Percentiles rank a stretch among this genome's conserved stretches.
Evolutionary conservation across 1,140 invertebrate species (phyloP).

Genomic region (Drosophila orosa): DNA sequence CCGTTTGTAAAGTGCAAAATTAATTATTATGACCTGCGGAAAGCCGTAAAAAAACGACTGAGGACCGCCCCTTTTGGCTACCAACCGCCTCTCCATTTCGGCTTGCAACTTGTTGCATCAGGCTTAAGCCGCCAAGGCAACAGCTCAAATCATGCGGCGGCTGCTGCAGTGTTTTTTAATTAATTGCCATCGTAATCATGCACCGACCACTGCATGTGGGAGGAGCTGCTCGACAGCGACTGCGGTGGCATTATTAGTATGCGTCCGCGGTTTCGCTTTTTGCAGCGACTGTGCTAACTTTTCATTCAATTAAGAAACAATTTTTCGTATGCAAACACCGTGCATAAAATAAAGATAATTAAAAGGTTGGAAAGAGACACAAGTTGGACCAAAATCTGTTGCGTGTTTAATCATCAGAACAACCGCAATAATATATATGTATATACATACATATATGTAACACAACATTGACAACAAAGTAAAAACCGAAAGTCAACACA

Average conservation of each 20-base stretch:
- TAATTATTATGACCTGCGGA: slow-evolving; percentile 45
- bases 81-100: background rate
- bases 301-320: slow-evolving; percentile 37
- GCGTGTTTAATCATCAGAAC: slow-evolving; percentile 44
- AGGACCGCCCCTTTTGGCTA: slow-evolving; percentile 5
- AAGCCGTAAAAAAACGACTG: background rate
- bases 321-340: slow-evolving; percentile 44
- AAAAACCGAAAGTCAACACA: slow-evolving; percentile 46
- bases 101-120: slow-evolving; percentile 36
- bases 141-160: slow-evolving; percentile 37
- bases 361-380: slow-evolving; percentile 2
- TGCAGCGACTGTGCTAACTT: slow-evolving; percentile 35
- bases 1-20: slow-evolving; percentile 40
- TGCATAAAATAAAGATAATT: slow-evolving; percentile 28
- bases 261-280: slow-evolving; percentile 47
- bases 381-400: slow-evolving; percentile 28
- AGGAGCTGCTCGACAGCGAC: slow-evolving; percentile 20
- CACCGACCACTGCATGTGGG: slow-evolving; percentile 26
- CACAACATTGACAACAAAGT: slow-evolving; percentile 10
- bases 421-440: slow-evolving; percentile 1
- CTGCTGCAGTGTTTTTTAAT: slow-evolving; percentile 51
- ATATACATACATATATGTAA: slow-evolving; percentile 5
- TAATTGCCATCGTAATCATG: slow-evolving; percentile 69
- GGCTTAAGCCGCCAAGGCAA: slow-evolving; percentile 17
- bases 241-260: slow-evolving; percentile 13